These are phyloP conservation scores for Thymelicus acteon DNA, from an alignment of 2,888 invertebrate genomes.

Conservation along the genomic window DNA sequence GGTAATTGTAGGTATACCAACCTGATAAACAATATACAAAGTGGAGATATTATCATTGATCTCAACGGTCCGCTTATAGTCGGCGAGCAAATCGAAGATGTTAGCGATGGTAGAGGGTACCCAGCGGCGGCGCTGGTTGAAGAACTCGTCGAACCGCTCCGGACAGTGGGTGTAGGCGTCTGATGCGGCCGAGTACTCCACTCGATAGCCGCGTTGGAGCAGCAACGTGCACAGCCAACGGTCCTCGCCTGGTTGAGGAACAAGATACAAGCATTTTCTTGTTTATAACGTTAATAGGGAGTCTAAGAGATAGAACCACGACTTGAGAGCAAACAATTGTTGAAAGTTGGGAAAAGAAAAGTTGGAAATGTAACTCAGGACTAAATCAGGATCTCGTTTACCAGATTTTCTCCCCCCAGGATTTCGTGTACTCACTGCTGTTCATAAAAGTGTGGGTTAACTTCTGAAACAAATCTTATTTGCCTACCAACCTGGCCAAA, in stretches of 20 bases:
- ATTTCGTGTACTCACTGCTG: too few species aligned
- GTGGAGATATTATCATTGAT: conserved; percentile 96
- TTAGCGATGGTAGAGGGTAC: conserved; percentile 98
- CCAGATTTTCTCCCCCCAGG: too few species aligned
- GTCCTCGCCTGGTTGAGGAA: conserved; percentile 90
- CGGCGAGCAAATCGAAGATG: conserved; percentile 93
- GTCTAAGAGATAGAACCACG: too few species aligned
- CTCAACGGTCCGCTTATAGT: conserved; percentile 91
- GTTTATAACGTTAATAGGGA: too few species aligned
- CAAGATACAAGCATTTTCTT: too few species aligned
- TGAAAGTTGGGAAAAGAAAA: too few species aligned
- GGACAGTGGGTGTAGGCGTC: conserved; percentile 98
- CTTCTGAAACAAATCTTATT: too few species aligned
- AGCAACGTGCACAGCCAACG: conserved; percentile 97
- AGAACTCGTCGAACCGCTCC: conserved; percentile 96
- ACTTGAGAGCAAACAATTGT: too few species aligned
- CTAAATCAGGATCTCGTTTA: too few species aligned
- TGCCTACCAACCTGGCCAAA: too few species aligned
- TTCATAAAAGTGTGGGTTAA: too few species aligned
- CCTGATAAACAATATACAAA: conserved; percentile 89
- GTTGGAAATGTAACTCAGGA: too few species aligned
- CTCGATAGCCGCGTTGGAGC: conserved; percentile 94
- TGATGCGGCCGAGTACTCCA: conserved; percentile 97
- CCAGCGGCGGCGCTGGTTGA: conserved; percentile 97
- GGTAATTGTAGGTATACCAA: conserved; percentile 36